A percentile compares a stretch with the other conserved stretches of the same genome.
Conservation (phyloP, 2,797 vertebrate genomes). For the Betta splendens region DNA sequence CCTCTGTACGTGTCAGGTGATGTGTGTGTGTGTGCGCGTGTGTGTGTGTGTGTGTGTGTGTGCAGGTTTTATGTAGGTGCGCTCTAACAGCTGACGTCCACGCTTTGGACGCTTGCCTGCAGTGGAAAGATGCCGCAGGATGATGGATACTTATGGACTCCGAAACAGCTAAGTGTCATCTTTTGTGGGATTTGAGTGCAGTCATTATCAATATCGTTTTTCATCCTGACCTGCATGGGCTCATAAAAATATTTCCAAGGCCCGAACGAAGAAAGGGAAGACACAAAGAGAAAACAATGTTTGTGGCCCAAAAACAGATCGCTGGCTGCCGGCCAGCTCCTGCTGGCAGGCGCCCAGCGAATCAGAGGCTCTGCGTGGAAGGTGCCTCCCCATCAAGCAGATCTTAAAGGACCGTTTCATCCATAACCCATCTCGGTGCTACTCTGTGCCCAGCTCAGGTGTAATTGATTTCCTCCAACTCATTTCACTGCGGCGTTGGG, state of each 20-base stretch:
- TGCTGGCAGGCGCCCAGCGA: slow-evolving; percentile 62
- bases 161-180: slow-evolving; percentile 42
- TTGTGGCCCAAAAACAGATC: slow-evolving; percentile 52
- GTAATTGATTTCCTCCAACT: slow-evolving; percentile 76
- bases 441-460: slow-evolving; percentile 61
- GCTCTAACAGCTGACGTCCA: slow-evolving; percentile 11
- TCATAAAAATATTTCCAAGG: slow-evolving; percentile 53
- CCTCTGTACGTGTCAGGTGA: slow-evolving; percentile 19
- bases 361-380: slow-evolving; percentile 58
- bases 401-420: slow-evolving; percentile 67
- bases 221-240: slow-evolving; percentile 44
- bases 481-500: slow-evolving; percentile 62
- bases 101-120: slow-evolving; percentile 43
- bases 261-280: slow-evolving; percentile 36
- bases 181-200: slow-evolving; percentile 49
- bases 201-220: slow-evolving; percentile 50
- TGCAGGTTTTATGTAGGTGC: slow-evolving; percentile 29
- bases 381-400: slow-evolving; percentile 67
- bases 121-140: slow-evolving; percentile 22
- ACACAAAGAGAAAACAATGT: slow-evolving; percentile 47
- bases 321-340: slow-evolving; percentile 50
- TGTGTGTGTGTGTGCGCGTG: slow-evolving; percentile 6
- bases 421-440: slow-evolving; percentile 63
- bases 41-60: slow-evolving; percentile 11
- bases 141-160: slow-evolving; percentile 54